Percentiles rank a stretch among this genome's conserved stretches.
phyloP scores from a whole-genome alignment of 2,797 vertebrate genomes.

The Poecilia velifera region DNA sequence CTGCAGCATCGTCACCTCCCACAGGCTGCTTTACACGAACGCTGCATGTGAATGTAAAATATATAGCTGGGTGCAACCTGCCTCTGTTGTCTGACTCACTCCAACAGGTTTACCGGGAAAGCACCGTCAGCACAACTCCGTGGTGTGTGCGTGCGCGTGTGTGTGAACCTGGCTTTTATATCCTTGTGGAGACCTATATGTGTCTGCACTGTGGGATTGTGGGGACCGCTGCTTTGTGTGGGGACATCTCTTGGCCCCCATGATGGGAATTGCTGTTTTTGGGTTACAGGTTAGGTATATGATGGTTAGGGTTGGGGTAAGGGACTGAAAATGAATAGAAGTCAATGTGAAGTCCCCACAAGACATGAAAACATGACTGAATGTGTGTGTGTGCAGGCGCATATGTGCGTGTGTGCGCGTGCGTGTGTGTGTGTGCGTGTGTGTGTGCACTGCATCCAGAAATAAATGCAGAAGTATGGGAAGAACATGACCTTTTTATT shows the following conservation, averaged over 20 bases:
- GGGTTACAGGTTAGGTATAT: too few relatives aligned
- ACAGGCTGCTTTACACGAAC: conserved; percentile 79
- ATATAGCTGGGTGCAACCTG: conserved; percentile 63
- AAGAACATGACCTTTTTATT: conserved; percentile 45
- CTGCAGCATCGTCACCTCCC: conserved; percentile 83
- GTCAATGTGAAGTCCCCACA: too few relatives aligned
- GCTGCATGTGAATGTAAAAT: conserved; percentile 34
- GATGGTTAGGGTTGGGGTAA: too few relatives aligned
- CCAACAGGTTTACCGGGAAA: conserved; percentile 28
- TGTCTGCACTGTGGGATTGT: too few relatives aligned
- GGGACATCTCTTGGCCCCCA: too few relatives aligned
- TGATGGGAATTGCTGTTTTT: too few relatives aligned
- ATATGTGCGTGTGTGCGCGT: too few relatives aligned
- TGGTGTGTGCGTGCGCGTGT: conserved; percentile 14
- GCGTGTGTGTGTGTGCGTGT: neutral
- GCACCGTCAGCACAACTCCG: conserved; percentile 49
- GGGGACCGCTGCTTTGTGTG: too few relatives aligned
- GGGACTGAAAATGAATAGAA: too few relatives aligned
- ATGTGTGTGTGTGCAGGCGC: neutral
- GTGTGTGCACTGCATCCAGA: neutral
- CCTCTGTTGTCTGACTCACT: conserved; percentile 62
- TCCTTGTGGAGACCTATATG: too few relatives aligned
- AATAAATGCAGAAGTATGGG: conserved; percentile 22
- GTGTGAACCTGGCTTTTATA: neutral
- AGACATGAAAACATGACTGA: too few relatives aligned